A percentile compares a stretch with the other conserved stretches of the same genome.
phyloP scores from a whole-genome alignment of 2,113 vertebrate genomes.

The Acinonyx jubatus region DNA sequence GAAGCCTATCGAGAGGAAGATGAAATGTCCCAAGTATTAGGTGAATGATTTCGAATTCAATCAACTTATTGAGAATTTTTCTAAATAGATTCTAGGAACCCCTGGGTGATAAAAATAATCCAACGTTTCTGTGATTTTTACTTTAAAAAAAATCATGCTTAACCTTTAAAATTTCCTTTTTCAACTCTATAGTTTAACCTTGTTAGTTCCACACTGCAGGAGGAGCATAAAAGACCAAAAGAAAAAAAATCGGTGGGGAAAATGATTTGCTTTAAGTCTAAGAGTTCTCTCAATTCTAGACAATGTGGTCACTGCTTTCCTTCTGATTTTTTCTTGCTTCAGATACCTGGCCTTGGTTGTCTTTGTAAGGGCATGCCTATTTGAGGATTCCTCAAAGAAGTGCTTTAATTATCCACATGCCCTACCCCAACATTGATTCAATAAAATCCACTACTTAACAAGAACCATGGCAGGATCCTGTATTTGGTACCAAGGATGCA shows the following conservation, averaged over 20 bases:
- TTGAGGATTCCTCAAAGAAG: not conserved
- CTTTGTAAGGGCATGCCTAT: not conserved
- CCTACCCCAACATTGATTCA: not conserved
- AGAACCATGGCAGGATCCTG: not conserved
- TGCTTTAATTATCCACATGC: not conserved
- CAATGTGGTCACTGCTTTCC: not conserved
- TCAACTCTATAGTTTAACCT: not conserved
- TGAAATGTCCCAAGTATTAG: rapidly evolving
- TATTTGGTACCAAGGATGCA: not conserved
- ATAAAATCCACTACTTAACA: not conserved
- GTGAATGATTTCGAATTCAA: constrained; percentile 17
- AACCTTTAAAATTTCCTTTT: not conserved
- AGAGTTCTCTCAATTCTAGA: not conserved
- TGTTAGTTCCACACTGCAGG: not conserved
- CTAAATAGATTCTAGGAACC: not conserved
- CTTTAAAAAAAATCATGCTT: not conserved
- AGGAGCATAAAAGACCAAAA: not conserved
- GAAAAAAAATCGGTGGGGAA: not conserved
- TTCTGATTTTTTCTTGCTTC: not conserved
- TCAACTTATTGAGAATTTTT: not conserved
- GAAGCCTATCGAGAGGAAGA: not conserved
- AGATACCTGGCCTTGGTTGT: not conserved
- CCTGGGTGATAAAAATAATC: not conserved
- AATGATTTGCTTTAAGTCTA: not conserved
- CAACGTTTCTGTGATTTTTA: not conserved